Base-by-base conservation (phyloP, 2,888 invertebrate species). In the Catonia carolina region DNA sequence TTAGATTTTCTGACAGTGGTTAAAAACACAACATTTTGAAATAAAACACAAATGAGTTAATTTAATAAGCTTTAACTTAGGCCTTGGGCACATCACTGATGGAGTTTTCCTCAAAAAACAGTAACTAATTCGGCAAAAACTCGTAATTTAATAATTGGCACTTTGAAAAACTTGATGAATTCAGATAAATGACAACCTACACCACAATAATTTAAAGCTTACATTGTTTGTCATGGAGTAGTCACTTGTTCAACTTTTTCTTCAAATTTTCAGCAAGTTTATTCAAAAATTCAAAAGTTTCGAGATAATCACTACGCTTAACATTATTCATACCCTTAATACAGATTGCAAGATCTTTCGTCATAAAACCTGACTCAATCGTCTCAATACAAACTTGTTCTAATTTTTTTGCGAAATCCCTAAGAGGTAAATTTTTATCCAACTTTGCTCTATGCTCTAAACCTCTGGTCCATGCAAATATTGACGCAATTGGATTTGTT, bases 401-500 rank as follows among this genome's bases (percentile, higher is more conserved):
- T 54, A 99, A 77, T 20, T 84, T 83, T 65, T 86, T 80, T n/a
- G 93, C 87, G 71, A 97, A 99, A 57, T 80, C 77, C 63, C 80
- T 78, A 47, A 97, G 78, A 49, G 77, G 77, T 6, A 73, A 69
- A 70, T 99, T 99, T 65, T 84, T 78, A 70, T 99, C 98, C 61
- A 99, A 77, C 69, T 94, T 91, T 57, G 97, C 98, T 58, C 98
- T 84, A 71, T 99, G 98, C 52, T 89, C 74, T 3, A 98, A 78
- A 47, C 97, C 99, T 66, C 86, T 82, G 0, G 95, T 93, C 99
- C 99, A 99, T 1, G 99, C 99, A 74, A 96, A 99, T 69, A 99
- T 98, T 0, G 97, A 98, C 18, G 98, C 98, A 69, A 99, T 97
- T 0, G 98, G 94, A 74, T 99, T 99, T 50, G 98, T 99, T 27